Evolutionary conservation across 92 coral and sea anemone species (phyloP), one percentile per base, ranked within the genome.

Genomic region (Porites rus): DNA sequence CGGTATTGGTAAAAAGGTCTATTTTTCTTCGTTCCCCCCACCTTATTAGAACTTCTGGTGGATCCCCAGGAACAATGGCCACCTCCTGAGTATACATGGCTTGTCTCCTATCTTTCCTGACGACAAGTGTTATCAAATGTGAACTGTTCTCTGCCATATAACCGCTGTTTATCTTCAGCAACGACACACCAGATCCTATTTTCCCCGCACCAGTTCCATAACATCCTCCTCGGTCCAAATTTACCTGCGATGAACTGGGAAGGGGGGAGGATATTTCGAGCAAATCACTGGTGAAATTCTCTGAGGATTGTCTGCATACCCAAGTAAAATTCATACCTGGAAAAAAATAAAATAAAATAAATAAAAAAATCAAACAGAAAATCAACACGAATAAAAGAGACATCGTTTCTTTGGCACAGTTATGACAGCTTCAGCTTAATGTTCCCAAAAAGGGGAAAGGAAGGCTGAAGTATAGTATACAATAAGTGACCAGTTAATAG

Each of bases 201-300:
- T 54, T 82, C 4, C 97, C 97, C n/a, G 89, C 72, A 6, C 97
- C 97, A 21, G 93, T 94, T 4, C 93, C 97, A 69, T 83, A 94
- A 80, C 97, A 94, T 54, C 97, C 97, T 21, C 93, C 95, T 12
- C 77, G 82, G 46, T 86, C 74, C 28, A 28, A 28, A 82, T 61
- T 38, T 10, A 70, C 51, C 13, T 65, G 65, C 10, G 28, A 59
- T 54, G 74, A 65, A 8, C 77, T 21, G 6, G 70, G 76, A 43
- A 69, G 62, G 18, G 77, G 10, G 10, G 80, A 25, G 14, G 91
- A 75, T 13, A 62, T 43, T 13, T 77, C 69, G 21, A 82, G 81
- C 51, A 71, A 50, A 54, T 87, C 72, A 58, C 16, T 8, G 8
- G 91, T 66, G 6, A 43, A 66, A 13, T 79, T 85, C 20, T 58